Percentiles rank a stretch among this genome's conserved stretches.
Conservation (phyloP, 2,797 vertebrate genomes). For the Trachurus trachurus region DNA sequence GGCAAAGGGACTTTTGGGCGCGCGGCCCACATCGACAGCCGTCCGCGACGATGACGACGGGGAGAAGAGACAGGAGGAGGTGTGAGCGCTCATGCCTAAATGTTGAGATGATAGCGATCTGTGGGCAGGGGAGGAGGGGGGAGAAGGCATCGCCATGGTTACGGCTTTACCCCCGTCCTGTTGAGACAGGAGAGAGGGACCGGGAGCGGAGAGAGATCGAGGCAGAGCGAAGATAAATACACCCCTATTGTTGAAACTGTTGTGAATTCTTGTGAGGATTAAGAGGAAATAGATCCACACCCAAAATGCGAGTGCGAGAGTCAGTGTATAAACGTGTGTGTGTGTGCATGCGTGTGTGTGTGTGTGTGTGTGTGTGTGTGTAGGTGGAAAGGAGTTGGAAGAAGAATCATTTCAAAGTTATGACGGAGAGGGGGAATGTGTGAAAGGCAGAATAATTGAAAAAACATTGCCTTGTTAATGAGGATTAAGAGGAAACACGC, state of each 20-base stretch:
- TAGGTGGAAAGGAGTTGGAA: not conserved
- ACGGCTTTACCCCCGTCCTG: slow-evolving; percentile 40
- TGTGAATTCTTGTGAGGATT: slow-evolving; percentile 44
- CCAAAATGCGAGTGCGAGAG: not conserved
- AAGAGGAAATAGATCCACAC: slow-evolving; percentile 26
- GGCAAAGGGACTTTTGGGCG: slow-evolving; percentile 13
- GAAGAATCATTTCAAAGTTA: not conserved
- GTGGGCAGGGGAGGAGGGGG: slow-evolving; percentile 34
- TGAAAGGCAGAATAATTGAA: not conserved
- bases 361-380: not conserved
- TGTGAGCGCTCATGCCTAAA: slow-evolving; percentile 29
- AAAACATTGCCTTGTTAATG: not conserved
- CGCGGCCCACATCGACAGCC: slow-evolving; percentile 15
- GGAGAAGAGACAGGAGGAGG: not conserved
- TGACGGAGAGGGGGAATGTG: not conserved
- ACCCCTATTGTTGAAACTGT: slow-evolving; percentile 30
- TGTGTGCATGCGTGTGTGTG: not conserved
- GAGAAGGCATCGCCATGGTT: slow-evolving; percentile 51
- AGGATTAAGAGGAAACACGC: slow-evolving; percentile 18
- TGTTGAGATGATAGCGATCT: slow-evolving; percentile 31
- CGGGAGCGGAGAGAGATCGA: not conserved
- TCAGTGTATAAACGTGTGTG: not conserved
- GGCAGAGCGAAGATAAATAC: slow-evolving; percentile 37
- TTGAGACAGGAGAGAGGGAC: not conserved
- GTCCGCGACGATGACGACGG: not conserved